Percentiles rank a stretch among this genome's conserved stretches.
Evolutionary conservation across 2,888 invertebrate genomes (phyloP).

Genomic region (Emmelina monodactyla): DNA sequence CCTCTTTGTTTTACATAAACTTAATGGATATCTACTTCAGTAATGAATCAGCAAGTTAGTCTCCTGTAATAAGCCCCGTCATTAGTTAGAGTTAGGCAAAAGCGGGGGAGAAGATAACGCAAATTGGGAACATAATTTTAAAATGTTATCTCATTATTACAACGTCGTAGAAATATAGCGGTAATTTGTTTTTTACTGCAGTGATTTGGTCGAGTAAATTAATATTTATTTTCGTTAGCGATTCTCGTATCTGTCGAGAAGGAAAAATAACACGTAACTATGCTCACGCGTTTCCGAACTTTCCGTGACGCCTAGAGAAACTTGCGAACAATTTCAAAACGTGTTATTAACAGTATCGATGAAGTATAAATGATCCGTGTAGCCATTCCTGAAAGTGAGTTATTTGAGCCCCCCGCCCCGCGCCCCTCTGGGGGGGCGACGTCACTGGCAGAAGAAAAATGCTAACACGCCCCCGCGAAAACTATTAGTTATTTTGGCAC

Average conservation of each 20-base stretch:
- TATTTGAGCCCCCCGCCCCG: conserved; percentile 28
- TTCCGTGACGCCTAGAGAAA: no score
- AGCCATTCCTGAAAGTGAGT: conserved; percentile 51
- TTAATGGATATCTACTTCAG: conserved; percentile 1
- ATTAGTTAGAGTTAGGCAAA: not conserved
- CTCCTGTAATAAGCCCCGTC: not conserved
- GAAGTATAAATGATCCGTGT: conserved; percentile 62
- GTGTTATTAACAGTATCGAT: conserved; percentile 53
- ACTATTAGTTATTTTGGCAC: conserved; percentile 67
- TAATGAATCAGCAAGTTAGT: conserved; percentile 1
- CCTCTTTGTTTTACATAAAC: conserved; percentile 20
- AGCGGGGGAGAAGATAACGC: no score
- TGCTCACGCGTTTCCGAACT: no score
- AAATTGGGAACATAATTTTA: no score
- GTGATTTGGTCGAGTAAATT: no score
- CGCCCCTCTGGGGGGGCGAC: conserved; percentile 21
- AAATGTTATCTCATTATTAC: no score
- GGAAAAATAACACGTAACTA: no score
- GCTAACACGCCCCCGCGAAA: conserved; percentile 66
- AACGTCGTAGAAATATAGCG: no score
- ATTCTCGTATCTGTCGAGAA: no score
- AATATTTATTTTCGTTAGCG: no score
- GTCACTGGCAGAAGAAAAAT: conserved; percentile 66
- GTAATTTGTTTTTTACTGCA: no score
- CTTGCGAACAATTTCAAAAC: conserved; percentile 2